Evolutionary conservation across 2,888 invertebrate genomes (phyloP).

Genomic region (Drosophila neonasuta): DNA sequence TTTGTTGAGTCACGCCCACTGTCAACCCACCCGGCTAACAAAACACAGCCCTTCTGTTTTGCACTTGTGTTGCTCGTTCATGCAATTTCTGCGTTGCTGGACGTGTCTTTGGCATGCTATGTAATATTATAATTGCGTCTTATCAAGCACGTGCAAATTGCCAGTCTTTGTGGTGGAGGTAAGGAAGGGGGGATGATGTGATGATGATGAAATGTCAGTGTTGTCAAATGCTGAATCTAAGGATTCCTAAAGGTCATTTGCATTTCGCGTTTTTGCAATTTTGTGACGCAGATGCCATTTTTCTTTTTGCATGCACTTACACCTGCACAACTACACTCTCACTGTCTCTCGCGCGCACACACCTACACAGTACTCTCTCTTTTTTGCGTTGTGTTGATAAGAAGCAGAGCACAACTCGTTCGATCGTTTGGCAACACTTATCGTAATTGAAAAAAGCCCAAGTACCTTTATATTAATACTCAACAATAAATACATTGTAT

Average conservation of each 20-base stretch:
- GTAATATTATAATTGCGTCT: conserved; percentile 24
- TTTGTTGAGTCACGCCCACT: conserved; percentile 17
- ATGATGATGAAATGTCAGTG: neutral
- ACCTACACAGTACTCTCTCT: conserved; percentile 11
- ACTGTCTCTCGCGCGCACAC: conserved; percentile 7
- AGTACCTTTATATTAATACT: conserved; percentile 1
- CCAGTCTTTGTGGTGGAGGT: neutral
- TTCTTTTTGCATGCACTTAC: conserved; percentile 35
- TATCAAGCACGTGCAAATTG: conserved; percentile 55
- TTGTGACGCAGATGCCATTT: conserved; percentile 43
- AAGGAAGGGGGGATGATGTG: conserved; percentile 20
- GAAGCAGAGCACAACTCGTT: conserved; percentile 41
- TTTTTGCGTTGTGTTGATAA: conserved; percentile 19
- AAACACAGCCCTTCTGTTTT: conserved; percentile 13
- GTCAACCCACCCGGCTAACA: neutral
- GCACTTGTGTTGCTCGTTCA: conserved; percentile 10
- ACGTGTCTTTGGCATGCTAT: conserved; percentile 36
- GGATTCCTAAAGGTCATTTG: conserved; percentile 58
- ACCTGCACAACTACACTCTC: conserved; percentile 7
- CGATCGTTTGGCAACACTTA: conserved; percentile 71
- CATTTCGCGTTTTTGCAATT: conserved; percentile 15
- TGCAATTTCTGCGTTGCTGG: conserved; percentile 24
- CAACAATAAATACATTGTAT: conserved; percentile 2
- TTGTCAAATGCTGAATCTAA: conserved; percentile 20
- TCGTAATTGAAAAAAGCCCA: conserved; percentile 52